Evolutionary conservation across 2,113 vertebrate species (phyloP).

Genomic region (Gnathonemus echidnorhynchus): DNA sequence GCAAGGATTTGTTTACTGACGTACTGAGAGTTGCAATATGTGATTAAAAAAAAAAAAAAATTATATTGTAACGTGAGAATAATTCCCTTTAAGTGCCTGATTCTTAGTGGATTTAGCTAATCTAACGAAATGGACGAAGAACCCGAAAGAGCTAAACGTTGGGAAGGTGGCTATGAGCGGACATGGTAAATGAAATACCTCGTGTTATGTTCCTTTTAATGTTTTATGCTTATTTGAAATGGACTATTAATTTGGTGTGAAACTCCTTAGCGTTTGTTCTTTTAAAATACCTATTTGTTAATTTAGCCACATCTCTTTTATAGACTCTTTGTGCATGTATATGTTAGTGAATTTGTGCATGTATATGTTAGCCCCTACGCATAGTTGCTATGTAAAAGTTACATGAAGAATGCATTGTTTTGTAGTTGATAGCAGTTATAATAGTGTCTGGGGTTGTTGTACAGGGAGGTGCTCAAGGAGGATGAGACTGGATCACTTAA

Average conservation of each 20-base stretch:
- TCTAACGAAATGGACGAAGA: conserved; percentile 80
- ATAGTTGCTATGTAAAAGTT: background rate
- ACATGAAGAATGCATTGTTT: background rate
- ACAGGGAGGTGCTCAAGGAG: conserved; percentile 92
- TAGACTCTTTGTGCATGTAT: background rate
- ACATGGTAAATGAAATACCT: conserved; percentile 68
- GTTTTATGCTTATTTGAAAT: background rate
- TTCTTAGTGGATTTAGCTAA: background rate
- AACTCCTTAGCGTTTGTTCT: background rate
- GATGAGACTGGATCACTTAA: conserved; percentile 94
- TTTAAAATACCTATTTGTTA: background rate
- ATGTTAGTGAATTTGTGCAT: background rate
- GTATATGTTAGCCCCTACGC: background rate
- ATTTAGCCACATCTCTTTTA: background rate
- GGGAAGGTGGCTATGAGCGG: conserved; percentile 97
- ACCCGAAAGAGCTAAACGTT: conserved; percentile 86
- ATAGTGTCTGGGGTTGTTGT: conserved; percentile 4
- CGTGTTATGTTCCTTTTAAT: background rate
- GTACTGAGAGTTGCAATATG: background rate
- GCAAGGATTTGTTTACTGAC: background rate
- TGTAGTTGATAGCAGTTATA: background rate
- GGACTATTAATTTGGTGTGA: background rate
- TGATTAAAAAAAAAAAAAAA: too few species aligned
- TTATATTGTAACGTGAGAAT: background rate
- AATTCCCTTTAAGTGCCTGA: background rate